phyloP scores from a whole-genome alignment of 2,113 vertebrate genomes.

The Saccopteryx leptura region DNA sequence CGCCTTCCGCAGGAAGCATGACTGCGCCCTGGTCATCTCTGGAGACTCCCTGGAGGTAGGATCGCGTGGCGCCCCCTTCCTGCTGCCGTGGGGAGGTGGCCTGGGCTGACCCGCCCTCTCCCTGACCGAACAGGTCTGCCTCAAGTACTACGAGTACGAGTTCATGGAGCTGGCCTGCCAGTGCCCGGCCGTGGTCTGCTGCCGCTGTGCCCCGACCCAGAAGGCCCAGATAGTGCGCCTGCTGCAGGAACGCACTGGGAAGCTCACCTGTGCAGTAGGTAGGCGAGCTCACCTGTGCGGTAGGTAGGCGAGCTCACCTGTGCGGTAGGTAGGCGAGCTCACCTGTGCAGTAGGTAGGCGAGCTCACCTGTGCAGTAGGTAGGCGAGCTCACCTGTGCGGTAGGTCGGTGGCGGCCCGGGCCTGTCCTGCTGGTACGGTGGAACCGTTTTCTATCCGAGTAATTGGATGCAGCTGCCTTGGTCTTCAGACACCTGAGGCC shows the following conservation, averaged over 20 bases:
- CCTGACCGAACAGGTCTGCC: conserved; percentile 91
- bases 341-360: conserved; percentile 95
- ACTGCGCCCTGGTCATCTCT: conserved; percentile 98
- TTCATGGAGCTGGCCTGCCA: conserved; percentile 99
- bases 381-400: conserved; percentile 95
- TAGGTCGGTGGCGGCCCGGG: conserved; percentile 64
- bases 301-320: too few relatives aligned
- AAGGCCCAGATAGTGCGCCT: conserved; percentile 97
- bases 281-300: too few relatives aligned
- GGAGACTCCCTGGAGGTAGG: conserved; percentile 96
- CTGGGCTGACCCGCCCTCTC: accelerated
- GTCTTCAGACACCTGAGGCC: neutral
- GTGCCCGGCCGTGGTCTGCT: conserved; percentile 97
- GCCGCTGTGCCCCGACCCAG: conserved; percentile 96
- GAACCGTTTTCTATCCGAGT: accelerated
- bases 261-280: conserved; percentile 95
- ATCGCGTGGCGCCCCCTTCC: accelerated
- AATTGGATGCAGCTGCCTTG: accelerated
- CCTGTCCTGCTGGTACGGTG: accelerated
- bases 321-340: conserved; percentile 92
- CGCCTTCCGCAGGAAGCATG: conserved; percentile 97
- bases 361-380: conserved; percentile 95
- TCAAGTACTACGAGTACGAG: conserved; percentile 98
- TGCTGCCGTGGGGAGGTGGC: accelerated
- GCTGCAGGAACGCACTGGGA: conserved; percentile 96